These are phyloP conservation scores for Cynodonichthys magdalenae DNA, from an alignment of 2,797 vertebrate genomes.

Conservation along the genomic window DNA sequence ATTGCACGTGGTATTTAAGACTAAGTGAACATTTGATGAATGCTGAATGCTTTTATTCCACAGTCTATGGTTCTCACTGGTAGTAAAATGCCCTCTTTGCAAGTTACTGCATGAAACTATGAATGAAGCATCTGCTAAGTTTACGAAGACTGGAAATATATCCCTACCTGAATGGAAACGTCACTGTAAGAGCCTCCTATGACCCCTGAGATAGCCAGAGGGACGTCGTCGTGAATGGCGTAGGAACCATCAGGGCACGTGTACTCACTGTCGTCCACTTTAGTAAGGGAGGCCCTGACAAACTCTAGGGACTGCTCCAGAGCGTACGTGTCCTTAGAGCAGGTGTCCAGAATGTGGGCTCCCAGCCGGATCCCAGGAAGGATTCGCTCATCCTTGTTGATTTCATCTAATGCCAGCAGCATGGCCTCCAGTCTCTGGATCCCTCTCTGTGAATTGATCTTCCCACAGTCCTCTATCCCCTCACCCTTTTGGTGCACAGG, in stretches of 20 bases:
- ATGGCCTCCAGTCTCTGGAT: constrained; percentile 98
- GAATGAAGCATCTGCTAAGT: constrained; percentile 15
- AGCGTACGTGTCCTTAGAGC: constrained; percentile 97
- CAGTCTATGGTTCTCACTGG: not conserved
- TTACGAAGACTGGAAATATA: not conserved
- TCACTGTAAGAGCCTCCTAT: constrained; percentile 99
- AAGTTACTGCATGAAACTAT: constrained; percentile 7
- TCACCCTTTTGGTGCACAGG: constrained; percentile 96
- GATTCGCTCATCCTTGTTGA: constrained; percentile 90
- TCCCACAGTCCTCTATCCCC: constrained; percentile 90
- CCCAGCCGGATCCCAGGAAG: constrained; percentile 92
- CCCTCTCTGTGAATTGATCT: constrained; percentile 95
- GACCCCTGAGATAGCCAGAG: constrained; percentile 94
- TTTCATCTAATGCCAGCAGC: constrained; percentile 94
- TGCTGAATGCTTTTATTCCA: not conserved
- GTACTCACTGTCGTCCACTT: constrained; percentile 93
- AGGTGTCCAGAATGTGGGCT: constrained; percentile 95
- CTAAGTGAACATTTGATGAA: constrained; percentile 63
- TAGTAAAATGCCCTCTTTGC: constrained; percentile 8
- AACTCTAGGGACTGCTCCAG: constrained; percentile 98
- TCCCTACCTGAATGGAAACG: constrained; percentile 94
- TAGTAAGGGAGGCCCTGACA: constrained; percentile 94
- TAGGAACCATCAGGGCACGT: constrained; percentile 97
- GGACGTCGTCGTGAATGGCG: constrained; percentile 90
- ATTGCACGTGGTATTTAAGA: constrained; percentile 63